phyloP scores from a whole-genome alignment of 2,888 invertebrate species.

The Sesia apiformis region DNA sequence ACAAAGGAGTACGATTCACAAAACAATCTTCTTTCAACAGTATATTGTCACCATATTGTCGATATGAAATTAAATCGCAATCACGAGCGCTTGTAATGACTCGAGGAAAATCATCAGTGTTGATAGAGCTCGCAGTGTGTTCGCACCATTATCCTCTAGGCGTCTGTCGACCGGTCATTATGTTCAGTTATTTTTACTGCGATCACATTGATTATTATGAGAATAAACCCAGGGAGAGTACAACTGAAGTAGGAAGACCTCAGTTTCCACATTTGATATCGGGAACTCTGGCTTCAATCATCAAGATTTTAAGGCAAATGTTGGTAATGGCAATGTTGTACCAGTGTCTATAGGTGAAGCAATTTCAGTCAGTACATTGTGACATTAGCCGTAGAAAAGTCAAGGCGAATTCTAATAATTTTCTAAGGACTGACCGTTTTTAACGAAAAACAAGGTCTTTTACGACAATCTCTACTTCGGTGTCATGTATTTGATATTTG shows the following conservation, averaged over 20 bases:
- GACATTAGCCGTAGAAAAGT: too few relatives aligned
- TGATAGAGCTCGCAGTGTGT: conserved; percentile 24
- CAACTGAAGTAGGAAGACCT: conserved; percentile 17
- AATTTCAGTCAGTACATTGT: too few relatives aligned
- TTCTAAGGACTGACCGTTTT: too few relatives aligned
- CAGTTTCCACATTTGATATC: conserved; percentile 26
- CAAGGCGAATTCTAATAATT: too few relatives aligned
- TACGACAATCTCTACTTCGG: too few relatives aligned
- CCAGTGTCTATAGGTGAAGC: too few relatives aligned
- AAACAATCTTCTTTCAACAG: neutral
- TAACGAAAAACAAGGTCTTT: too few relatives aligned
- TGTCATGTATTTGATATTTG: too few relatives aligned
- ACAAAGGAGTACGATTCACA: neutral
- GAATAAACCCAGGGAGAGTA: conserved; percentile 30
- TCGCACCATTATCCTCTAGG: conserved; percentile 52
- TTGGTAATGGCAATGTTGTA: too few relatives aligned
- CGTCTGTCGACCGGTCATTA: conserved; percentile 35
- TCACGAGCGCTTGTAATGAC: neutral
- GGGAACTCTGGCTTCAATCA: neutral
- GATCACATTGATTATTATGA: conserved; percentile 51
- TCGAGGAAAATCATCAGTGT: neutral
- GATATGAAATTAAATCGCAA: neutral
- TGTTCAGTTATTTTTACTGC: conserved; percentile 45
- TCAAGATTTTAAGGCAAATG: too few relatives aligned
- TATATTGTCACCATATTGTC: neutral